phyloP scores from a whole-genome alignment of 2,113 vertebrate genomes.

The Buteo buteo region DNA sequence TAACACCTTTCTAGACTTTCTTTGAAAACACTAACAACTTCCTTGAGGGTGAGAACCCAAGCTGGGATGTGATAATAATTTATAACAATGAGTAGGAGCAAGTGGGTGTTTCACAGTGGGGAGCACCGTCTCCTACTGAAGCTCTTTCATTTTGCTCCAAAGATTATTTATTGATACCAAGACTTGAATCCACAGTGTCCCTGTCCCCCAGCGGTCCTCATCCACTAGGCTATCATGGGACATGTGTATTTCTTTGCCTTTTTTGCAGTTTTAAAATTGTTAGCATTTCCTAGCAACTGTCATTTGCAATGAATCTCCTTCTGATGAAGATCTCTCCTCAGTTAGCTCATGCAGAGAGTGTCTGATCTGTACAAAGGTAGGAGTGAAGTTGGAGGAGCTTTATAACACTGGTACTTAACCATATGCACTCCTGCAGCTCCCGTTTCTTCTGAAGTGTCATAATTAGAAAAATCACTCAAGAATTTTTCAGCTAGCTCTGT shows the following conservation, averaged over 20 bases:
- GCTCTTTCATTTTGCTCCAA: slow-evolving; percentile 3
- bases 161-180: neutral
- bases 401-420: neutral
- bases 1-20: slow-evolving; percentile 7
- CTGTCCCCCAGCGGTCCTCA: neutral
- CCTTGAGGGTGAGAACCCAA: neutral
- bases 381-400: neutral
- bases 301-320: neutral
- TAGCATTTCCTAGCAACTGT: neutral
- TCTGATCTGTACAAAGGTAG: neutral
- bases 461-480: neutral
- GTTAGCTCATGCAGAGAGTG: neutral
- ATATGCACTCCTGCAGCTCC: neutral
- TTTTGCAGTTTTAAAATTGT: neutral
- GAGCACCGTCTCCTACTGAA: neutral
- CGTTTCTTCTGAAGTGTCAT: neutral
- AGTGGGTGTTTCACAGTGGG: slow-evolving; percentile 5
- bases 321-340: neutral
- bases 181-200: neutral
- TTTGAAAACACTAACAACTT: neutral
- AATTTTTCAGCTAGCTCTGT: neutral
- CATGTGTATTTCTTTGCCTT: neutral
- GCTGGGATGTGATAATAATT: neutral
- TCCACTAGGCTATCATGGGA: neutral
- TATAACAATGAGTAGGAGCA: neutral